Evolutionary conservation across 2,797 vertebrate genomes (phyloP), one percentile per base, ranked within the genome.

Genomic region (Intellagama lesueurii): DNA sequence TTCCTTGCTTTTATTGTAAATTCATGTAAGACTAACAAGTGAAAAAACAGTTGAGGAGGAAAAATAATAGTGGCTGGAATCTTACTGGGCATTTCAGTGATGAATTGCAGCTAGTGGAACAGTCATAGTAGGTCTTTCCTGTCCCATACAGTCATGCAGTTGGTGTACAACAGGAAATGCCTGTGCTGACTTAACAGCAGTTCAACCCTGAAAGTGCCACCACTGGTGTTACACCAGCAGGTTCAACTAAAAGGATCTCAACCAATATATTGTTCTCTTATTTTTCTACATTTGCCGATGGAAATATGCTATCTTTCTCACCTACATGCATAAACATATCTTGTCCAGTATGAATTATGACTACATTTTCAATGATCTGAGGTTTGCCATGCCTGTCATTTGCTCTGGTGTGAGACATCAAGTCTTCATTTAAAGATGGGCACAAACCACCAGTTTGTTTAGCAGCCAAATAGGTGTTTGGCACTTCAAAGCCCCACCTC

Each of bases 361-460:
- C 86, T 94, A 60, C 60, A 1, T 91, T 94, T 90, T 66, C 87
- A 90, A 56, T 76, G 69, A 6, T 85, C 44, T 56, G 82, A 87
- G 90, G 17, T 64, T 86, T 93, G 77, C 89, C 85, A 0, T 47
- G 87, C 83, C 87, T 91, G 88, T 78, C 56, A 84, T 49, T 91
- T 85, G 35, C 44, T 0, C 0, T 60, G 40, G 35, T 60, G 89
- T 91, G 88, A 85, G 90, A 2, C 88, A 78, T 86, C 85, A 64
- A 95, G 90, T 44, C 90, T 91, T 87, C 93, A 92, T 88, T 85
- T 40, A 40, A 40, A 40, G 40, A 40, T 40, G 40, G 40, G 40
- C 40, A 40, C 40, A 40, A 40, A 40, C 40, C n/a, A n/a, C n/a
- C n/a, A n/a, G n/a, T n/a, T n/a, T n/a, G n/a, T n/a, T n/a, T n/a